These are phyloP conservation scores for Calameuta filiformis DNA, from an alignment of 2,888 invertebrate species.

Conservation along the genomic window DNA sequence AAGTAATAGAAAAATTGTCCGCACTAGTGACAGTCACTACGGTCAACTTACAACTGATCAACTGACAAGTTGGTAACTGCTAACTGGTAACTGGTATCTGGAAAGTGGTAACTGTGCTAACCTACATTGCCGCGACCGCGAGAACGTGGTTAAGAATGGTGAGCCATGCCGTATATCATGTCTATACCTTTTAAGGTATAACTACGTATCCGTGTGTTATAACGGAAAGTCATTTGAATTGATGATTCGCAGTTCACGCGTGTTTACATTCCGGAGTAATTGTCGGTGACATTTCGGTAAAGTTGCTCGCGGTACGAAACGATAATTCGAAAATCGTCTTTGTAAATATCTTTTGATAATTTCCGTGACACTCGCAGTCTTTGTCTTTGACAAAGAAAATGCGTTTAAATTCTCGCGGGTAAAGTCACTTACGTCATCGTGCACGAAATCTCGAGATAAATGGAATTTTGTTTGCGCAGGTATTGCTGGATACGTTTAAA, in stretches of 20 bases:
- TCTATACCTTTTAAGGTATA: neutral
- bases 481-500: neutral
- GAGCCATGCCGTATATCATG: neutral
- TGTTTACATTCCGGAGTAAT: neutral
- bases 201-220: neutral
- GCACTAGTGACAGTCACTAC: neutral
- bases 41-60: neutral
- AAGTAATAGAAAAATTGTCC: neutral
- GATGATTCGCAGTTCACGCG: neutral
- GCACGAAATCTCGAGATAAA: neutral
- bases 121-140: slow-evolving; percentile 40
- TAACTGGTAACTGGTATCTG: neutral
- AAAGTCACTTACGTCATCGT: neutral
- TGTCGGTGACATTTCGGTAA: neutral
- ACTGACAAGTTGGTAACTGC: neutral
- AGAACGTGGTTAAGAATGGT: slow-evolving; percentile 8
- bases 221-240: neutral
- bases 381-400: neutral
- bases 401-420: neutral
- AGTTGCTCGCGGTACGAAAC: neutral
- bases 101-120: slow-evolving; percentile 23
- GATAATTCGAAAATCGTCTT: neutral
- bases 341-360: neutral
- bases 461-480: neutral
- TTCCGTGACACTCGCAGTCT: neutral